A percentile compares a stretch with the other conserved stretches of the same genome.
Conservation (phyloP, 2,113 vertebrate genomes). For the Meles meles region DNA sequence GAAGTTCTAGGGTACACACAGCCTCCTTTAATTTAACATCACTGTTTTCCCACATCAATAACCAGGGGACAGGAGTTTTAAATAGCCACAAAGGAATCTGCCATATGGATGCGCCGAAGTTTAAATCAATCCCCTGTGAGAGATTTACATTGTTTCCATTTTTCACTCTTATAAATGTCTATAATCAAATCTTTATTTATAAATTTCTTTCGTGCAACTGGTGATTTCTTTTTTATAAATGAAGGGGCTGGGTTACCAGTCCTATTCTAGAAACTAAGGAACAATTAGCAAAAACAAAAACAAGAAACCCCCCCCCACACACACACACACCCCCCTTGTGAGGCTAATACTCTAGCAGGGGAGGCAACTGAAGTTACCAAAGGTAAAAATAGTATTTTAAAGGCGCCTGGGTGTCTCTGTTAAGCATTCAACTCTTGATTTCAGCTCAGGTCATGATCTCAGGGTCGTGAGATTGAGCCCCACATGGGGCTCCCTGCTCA, state of each 20-base stretch:
- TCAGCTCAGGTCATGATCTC: not conserved
- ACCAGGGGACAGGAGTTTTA: constrained; percentile 28
- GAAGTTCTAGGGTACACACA: not conserved
- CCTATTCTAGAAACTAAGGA: not conserved
- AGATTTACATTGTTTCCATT: not conserved
- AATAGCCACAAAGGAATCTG: not conserved
- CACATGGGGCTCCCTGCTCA: not conserved
- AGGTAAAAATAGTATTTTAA: not conserved
- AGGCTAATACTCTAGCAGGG: not conserved
- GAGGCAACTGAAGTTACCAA: not conserved
- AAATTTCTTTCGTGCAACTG: not conserved
- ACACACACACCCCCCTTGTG: not conserved
- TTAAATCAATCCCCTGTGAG: constrained; percentile 45
- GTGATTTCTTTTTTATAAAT: not conserved
- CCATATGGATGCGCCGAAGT: constrained; percentile 16
- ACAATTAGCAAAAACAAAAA: not conserved
- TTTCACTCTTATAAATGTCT: constrained; percentile 34
- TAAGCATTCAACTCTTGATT: not conserved
- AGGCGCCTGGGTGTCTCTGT: not conserved
- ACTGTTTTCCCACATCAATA: constrained; percentile 27
- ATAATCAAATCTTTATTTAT: not conserved
- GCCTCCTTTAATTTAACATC: constrained; percentile 5
- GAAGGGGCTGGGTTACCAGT: not conserved
- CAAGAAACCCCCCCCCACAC: too few relatives aligned
- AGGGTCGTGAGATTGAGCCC: not conserved